Percentiles rank a stretch among this genome's conserved stretches.
Conservation (phyloP, 37 sponge, comb jelly and placozoan species). For the Diacarnus erythraeanus region DNA sequence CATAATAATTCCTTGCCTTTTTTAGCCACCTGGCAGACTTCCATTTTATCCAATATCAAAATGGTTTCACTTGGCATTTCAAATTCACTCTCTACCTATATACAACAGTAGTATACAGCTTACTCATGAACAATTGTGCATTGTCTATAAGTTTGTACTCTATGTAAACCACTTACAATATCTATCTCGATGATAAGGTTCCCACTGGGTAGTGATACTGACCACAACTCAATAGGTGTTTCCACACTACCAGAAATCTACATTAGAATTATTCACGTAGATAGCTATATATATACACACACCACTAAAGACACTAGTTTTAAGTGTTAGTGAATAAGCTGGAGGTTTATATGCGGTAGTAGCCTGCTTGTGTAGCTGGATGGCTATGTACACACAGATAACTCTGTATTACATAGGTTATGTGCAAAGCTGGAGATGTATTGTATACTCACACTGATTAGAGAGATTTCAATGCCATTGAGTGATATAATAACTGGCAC, state of each 20-base stretch:
- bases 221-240: slow-evolving; percentile 15
- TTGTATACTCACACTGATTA: slow-evolving; percentile 2
- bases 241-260: not conserved
- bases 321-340: too few species aligned
- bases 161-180: not conserved
- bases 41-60: not conserved
- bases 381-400: too few species aligned
- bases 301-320: too few species aligned
- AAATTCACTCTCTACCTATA: not conserved
- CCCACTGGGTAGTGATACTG: not conserved
- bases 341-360: too few species aligned
- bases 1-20: not conserved
- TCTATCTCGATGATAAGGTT: not conserved
- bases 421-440: too few species aligned
- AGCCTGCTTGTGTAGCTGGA: too few species aligned
- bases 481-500: not conserved
- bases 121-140: not conserved
- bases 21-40: not conserved
- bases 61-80: not conserved
- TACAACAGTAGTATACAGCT: not conserved
- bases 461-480: not conserved
- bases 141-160: not conserved
- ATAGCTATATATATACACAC: not conserved
- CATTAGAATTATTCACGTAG: not conserved
- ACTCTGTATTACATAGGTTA: too few species aligned